Percentiles rank a stretch among this genome's conserved stretches.
phyloP scores from a whole-genome alignment of 1,140 invertebrate genomes.

The Ditylenchus dipsaci region DNA sequence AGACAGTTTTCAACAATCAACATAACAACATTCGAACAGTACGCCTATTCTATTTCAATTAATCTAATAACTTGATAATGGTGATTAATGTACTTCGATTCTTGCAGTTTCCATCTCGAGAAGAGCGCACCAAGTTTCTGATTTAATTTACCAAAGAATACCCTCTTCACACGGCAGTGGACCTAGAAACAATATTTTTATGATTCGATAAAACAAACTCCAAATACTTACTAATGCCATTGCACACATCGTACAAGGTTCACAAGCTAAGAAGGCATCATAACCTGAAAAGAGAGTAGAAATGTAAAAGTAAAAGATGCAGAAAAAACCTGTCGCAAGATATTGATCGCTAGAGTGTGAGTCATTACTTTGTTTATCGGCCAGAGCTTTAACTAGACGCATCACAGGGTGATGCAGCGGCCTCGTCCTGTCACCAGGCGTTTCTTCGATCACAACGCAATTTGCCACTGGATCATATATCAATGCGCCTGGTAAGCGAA shows the following conservation, averaged over 20 bases:
- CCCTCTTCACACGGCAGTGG: slow-evolving; percentile 17
- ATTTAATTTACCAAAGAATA: slow-evolving; percentile 21
- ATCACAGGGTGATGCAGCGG: slow-evolving; percentile 22
- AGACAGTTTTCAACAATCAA: not conserved
- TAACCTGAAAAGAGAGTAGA: slow-evolving; percentile 2
- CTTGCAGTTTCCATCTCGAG: slow-evolving; percentile 20
- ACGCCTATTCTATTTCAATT: not conserved
- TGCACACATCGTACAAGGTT: slow-evolving; percentile 31
- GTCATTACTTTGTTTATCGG: slow-evolving; percentile 7
- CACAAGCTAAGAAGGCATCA: slow-evolving; percentile 12
- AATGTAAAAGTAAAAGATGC: not conserved
- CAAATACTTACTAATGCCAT: slow-evolving; percentile 3
- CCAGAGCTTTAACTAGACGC: slow-evolving; percentile 8
- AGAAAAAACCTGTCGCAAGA: slow-evolving; percentile 22
- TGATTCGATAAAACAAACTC: not conserved
- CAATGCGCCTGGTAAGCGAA: slow-evolving; percentile 5
- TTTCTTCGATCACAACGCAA: slow-evolving; percentile 10
- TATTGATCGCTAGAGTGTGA: slow-evolving; percentile 12
- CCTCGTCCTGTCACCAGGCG: not conserved
- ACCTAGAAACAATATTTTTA: not conserved
- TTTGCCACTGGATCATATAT: slow-evolving; percentile 19
- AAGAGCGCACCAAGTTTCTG: slow-evolving; percentile 14
- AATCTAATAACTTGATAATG: slow-evolving; percentile 28
- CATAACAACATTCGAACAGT: not conserved
- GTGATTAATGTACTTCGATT: slow-evolving; percentile 29